phyloP scores from a whole-genome alignment of 2,888 invertebrate species.

The Shargacucullia verbasci region DNA sequence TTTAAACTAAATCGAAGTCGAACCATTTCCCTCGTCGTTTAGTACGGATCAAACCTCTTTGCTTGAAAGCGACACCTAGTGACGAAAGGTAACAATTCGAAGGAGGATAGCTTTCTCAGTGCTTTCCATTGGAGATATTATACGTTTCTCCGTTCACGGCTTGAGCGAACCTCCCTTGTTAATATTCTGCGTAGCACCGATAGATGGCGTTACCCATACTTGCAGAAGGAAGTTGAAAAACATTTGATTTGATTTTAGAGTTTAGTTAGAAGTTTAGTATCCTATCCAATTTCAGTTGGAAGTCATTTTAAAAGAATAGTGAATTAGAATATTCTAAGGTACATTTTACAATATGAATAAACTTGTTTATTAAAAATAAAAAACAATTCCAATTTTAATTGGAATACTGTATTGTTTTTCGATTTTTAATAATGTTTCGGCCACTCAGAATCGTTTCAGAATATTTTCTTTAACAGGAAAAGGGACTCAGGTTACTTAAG shows the following conservation, averaged over 20 bases:
- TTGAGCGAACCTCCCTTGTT: conserved; percentile 10
- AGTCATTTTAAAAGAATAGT: no score
- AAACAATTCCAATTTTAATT: no score
- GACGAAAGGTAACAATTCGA: conserved; percentile 6
- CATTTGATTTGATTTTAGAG: no score
- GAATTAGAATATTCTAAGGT: no score
- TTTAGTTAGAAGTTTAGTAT: no score
- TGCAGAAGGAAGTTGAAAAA: neutral
- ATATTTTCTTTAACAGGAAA: conserved; percentile 17
- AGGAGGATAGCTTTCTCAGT: conserved; percentile 3
- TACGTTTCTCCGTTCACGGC: conserved; percentile 3
- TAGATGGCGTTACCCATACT: conserved; percentile 42
- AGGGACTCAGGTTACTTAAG: conserved; percentile 23
- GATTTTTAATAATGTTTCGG: neutral
- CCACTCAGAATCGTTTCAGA: neutral
- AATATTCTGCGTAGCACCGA: neutral
- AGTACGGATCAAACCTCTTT: neutral
- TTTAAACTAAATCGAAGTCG: no score
- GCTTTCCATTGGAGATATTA: conserved; percentile 6
- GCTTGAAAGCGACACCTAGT: conserved; percentile 42
- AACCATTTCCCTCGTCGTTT: no score
- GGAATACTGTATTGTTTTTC: no score
- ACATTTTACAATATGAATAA: no score
- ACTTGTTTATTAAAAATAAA: no score
- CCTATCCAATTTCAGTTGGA: no score